Base-by-base conservation (phyloP, 2,888 invertebrate species). In the Cataglyphis livida region DNA sequence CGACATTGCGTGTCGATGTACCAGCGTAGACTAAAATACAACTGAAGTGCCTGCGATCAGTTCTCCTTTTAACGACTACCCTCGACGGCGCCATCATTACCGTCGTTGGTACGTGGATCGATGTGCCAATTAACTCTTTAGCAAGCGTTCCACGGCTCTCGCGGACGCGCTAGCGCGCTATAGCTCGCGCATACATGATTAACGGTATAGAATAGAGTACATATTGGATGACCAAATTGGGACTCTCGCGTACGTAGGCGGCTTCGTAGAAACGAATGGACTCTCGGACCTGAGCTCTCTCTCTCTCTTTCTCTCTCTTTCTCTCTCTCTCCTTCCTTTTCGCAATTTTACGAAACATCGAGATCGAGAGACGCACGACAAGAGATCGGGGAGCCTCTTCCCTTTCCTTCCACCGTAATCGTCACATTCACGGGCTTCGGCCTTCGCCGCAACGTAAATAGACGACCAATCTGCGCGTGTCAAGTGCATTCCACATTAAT, bases 401-500 rank as follows among this genome's bases (percentile, higher is more conserved):
- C 12, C 25, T 65, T 59, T 25, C 32, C 41, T 68, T 32, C 12
- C 57, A 32, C 28, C 44, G 18, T 44, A 15, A 61, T 74, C 54
- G 41, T 32, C 18, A 25, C 10, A 15, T 12, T 59, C 41, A 15
- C 41, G 32, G 5, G 10, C 66, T 57, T n/a, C 51, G 51, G 59
- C 79, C 79, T 81, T 65, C 68, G 54, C 18, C n/a, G 38, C 54
- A 51, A n/a, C 64, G 28, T 12, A 44, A n/a, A 51, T 51, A n/a
- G n/a, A 51, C 18, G 18, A 18, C 83, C 62, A 25, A 32, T 81
- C 15, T 62, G 21, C 81, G 74, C 57, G 82, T 73, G 76, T 73
- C 83, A 59, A 35, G 75, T 61, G 87, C 91, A 91, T 92, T 92
- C 92, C 91, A 81, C 83, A 88, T 91, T 92, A 91, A 92, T 92